Conservation (phyloP, 2,113 vertebrate species). For the Procavia capensis region DNA sequence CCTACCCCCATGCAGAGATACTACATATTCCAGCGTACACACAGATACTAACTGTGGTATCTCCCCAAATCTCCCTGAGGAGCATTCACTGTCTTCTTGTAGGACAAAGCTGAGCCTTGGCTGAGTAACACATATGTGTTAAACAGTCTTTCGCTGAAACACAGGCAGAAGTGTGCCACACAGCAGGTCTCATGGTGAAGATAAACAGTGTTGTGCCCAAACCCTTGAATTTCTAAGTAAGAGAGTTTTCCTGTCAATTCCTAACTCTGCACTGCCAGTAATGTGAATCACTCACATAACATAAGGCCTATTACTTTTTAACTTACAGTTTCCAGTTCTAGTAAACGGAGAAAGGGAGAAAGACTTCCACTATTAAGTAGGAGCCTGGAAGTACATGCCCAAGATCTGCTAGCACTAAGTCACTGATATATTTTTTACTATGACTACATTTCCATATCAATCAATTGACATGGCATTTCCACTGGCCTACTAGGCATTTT, state of each 20-base stretch:
- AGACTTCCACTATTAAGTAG: background rate
- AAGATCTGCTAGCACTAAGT: background rate
- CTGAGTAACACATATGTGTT: background rate
- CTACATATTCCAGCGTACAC: too few relatives aligned
- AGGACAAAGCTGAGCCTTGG: constrained; percentile 11
- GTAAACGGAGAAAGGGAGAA: constrained; percentile 35
- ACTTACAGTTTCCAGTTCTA: background rate
- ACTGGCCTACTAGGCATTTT: background rate
- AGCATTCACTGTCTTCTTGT: background rate
- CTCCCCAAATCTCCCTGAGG: background rate
- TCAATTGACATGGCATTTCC: background rate
- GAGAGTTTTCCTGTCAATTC: constrained; percentile 49
- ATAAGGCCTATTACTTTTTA: constrained; percentile 59
- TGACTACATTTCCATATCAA: background rate
- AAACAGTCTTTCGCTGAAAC: constrained; percentile 40
- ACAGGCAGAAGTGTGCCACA: constrained; percentile 22
- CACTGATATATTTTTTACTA: background rate
- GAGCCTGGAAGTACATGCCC: background rate
- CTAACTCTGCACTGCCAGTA: constrained; percentile 56
- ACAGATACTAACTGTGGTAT: background rate
- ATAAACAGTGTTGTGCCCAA: constrained; percentile 51
- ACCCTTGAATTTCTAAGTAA: constrained; percentile 65
- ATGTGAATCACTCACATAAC: constrained; percentile 60
- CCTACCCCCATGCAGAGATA: background rate
- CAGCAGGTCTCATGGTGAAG: constrained; percentile 25